phyloP scores from a whole-genome alignment of 1,140 invertebrate species.

The Drosophila varians region DNA sequence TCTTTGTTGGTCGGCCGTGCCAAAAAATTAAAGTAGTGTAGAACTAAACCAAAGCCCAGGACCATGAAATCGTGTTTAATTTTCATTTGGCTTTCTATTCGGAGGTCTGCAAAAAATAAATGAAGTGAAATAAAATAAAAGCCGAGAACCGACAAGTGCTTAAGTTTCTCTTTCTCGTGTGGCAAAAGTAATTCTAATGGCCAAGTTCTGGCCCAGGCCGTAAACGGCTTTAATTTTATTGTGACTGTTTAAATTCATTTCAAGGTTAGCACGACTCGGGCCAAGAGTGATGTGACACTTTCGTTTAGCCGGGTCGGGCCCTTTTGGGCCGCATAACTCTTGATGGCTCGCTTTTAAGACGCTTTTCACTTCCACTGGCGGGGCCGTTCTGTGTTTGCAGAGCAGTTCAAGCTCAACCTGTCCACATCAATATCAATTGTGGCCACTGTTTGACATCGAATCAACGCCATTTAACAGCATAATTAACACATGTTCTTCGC shows the following conservation, averaged over 20 bases:
- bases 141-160: slow-evolving; percentile 31
- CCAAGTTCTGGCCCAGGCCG: slow-evolving; percentile 27
- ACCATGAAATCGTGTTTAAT: slow-evolving; percentile 74
- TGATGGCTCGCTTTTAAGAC: not conserved
- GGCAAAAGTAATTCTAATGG: slow-evolving; percentile 65
- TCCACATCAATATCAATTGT: slow-evolving; percentile 52
- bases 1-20: slow-evolving; percentile 21
- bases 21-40: slow-evolving; percentile 73
- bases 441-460: slow-evolving; percentile 61
- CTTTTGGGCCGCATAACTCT: not conserved
- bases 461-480: slow-evolving; percentile 71
- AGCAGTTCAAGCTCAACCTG: slow-evolving; percentile 40
- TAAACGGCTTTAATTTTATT: slow-evolving; percentile 37
- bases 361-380: slow-evolving; percentile 16
- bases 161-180: slow-evolving; percentile 69
- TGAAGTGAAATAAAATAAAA: not conserved
- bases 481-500: slow-evolving; percentile 79
- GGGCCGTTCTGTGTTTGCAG: slow-evolving; percentile 7
- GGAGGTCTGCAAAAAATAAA: slow-evolving; percentile 27
- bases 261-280: slow-evolving; percentile 42
- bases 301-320: slow-evolving; percentile 16
- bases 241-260: slow-evolving; percentile 17
- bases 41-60: slow-evolving; percentile 74
- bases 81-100: slow-evolving; percentile 70
- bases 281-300: slow-evolving; percentile 42